These are phyloP conservation scores for Mola mola DNA, from an alignment of 2,113 vertebrate genomes.

Conservation along the genomic window DNA sequence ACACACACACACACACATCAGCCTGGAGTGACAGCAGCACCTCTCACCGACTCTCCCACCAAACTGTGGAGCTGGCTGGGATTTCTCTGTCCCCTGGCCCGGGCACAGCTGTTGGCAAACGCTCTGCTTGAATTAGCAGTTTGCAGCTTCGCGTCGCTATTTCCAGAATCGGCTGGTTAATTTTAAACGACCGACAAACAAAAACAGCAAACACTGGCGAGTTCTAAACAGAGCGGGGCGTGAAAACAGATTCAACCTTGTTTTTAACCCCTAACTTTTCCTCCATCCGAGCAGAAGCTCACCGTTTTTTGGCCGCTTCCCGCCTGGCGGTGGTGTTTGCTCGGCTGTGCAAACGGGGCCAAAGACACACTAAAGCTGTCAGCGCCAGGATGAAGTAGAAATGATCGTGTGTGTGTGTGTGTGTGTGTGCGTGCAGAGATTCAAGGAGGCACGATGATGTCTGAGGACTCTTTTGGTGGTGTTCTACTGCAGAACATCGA, in stretches of 20 bases:
- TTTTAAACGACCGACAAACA: conserved; percentile 52
- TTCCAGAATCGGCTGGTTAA: conserved; percentile 51
- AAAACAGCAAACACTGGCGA: conserved; percentile 20
- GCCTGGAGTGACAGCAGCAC: too few species aligned
- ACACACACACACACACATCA: conserved; percentile 7
- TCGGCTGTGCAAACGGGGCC: conserved; percentile 17
- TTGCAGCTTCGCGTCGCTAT: conserved; percentile 38
- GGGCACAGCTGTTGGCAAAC: conserved; percentile 48
- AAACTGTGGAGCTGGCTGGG: conserved; percentile 28
- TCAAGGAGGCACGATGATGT: too few species aligned
- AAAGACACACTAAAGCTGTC: conserved; percentile 34
- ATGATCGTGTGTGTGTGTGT: too few species aligned
- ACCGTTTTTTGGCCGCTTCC: not conserved
- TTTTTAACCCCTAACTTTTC: too few species aligned
- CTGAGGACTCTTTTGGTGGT: too few species aligned
- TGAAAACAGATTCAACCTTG: too few species aligned
- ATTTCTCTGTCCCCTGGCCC: conserved; percentile 19
- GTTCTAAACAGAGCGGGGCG: conserved; percentile 2
- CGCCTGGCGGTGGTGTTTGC: conserved; percentile 31
- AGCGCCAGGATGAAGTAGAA: not conserved
- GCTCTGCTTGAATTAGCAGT: conserved; percentile 45
- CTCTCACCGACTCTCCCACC: conserved; percentile 23
- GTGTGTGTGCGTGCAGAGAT: too few species aligned
- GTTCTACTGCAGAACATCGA: too few species aligned
- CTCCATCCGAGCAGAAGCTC: not conserved